A percentile compares a stretch with the other conserved stretches of the same genome.
phyloP scores from a whole-genome alignment of 2,113 vertebrate genomes.

The Columba livia region DNA sequence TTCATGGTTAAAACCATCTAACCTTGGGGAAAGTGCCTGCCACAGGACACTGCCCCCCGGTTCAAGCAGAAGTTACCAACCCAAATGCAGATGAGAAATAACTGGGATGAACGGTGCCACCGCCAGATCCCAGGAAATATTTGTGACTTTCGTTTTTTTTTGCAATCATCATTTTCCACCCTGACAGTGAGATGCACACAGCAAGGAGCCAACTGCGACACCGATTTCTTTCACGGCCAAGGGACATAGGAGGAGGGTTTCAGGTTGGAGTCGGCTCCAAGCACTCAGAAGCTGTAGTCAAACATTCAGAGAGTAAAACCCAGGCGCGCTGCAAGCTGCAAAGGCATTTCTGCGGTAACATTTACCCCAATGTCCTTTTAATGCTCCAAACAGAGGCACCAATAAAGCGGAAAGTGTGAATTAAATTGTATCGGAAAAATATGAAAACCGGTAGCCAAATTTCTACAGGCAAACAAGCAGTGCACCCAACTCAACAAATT shows the following conservation, averaged over 20 bases:
- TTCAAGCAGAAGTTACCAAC: neutral
- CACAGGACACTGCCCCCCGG: accelerated
- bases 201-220: neutral
- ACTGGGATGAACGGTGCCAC: neutral
- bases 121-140: neutral
- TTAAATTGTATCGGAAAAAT: neutral
- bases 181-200: neutral
- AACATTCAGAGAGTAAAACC: neutral
- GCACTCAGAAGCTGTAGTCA: neutral
- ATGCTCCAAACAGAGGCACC: neutral
- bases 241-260: neutral
- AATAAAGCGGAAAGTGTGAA: neutral
- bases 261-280: neutral
- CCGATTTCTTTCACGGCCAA: neutral
- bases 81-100: neutral
- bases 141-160: neutral
- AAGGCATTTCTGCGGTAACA: neutral
- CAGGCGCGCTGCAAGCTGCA: neutral
- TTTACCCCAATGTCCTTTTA: neutral
- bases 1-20: neutral
- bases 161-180: neutral
- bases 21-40: accelerated
- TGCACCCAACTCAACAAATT: accelerated
- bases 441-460: neutral
- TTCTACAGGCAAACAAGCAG: neutral